Conservation (phyloP, 2,797 vertebrate genomes). For the Clarias fuscus region DNA sequence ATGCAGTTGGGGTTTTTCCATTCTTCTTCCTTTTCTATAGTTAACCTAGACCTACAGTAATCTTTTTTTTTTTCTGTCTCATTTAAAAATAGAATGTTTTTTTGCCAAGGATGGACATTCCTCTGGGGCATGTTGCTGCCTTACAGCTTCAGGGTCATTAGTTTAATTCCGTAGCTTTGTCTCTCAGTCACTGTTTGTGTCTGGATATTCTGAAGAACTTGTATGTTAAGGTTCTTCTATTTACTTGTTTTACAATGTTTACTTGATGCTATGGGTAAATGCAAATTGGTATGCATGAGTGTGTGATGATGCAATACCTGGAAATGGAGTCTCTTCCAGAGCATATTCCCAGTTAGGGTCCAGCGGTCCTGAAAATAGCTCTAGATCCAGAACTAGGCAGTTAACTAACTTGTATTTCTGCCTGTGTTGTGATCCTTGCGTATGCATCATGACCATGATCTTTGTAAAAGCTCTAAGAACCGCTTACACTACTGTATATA, state of each 20-base stretch:
- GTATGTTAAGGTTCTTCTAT: neutral
- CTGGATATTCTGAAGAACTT: neutral
- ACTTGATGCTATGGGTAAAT: too few species aligned
- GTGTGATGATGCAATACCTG: neutral
- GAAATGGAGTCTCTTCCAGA: neutral
- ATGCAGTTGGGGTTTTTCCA: neutral
- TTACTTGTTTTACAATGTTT: too few species aligned
- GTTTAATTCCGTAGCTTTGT: neutral
- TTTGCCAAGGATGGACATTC: neutral
- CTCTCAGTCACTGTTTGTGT: neutral
- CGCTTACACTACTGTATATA: neutral
- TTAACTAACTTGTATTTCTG: neutral
- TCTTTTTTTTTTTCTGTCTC: neutral
- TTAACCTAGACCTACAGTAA: neutral
- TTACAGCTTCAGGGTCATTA: neutral
- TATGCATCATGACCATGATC: neutral
- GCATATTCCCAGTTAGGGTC: neutral
- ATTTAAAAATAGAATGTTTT: neutral
- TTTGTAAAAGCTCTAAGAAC: neutral
- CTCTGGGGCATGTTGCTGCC: too few species aligned
- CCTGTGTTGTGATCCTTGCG: neutral
- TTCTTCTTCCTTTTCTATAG: neutral
- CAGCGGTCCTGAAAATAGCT: neutral
- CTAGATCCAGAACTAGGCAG: neutral
- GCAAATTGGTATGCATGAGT: neutral